Conservation (phyloP, 1,140 invertebrate genomes). For the Coptotermes formosanus region DNA sequence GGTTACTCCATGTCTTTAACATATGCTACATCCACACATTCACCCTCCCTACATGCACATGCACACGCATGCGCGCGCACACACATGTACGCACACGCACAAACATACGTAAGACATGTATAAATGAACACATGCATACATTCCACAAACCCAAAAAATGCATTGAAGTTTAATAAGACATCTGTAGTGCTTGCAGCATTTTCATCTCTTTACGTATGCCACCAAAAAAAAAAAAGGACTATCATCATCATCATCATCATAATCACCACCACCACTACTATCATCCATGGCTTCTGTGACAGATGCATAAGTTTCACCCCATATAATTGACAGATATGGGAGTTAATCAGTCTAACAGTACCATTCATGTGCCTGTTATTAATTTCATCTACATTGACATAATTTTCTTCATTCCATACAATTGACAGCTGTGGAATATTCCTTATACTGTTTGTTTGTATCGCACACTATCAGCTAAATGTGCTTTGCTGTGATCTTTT, state of each 20-base stretch:
- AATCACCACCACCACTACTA: no score
- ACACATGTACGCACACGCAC: background rate
- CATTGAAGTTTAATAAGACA: no score
- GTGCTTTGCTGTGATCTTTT: background rate
- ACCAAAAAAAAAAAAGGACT: background rate
- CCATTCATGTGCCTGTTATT: slow-evolving; percentile 2
- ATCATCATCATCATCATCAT: background rate
- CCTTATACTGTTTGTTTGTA: background rate
- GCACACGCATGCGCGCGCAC: no score
- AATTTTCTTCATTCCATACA: background rate
- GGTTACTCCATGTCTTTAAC: background rate
- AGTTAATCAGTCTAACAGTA: background rate
- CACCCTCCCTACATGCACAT: no score
- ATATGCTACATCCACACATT: background rate
- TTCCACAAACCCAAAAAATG: no score
- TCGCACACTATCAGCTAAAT: background rate
- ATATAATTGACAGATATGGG: background rate
- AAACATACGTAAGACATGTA: background rate
- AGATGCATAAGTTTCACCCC: background rate
- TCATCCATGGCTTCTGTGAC: no score
- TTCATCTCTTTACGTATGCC: background rate
- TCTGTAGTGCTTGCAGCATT: background rate
- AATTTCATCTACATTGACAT: background rate
- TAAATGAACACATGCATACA: background rate
- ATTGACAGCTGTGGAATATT: background rate